Conservation (phyloP, 2,797 vertebrate species). For the Crax fasciolata region DNA sequence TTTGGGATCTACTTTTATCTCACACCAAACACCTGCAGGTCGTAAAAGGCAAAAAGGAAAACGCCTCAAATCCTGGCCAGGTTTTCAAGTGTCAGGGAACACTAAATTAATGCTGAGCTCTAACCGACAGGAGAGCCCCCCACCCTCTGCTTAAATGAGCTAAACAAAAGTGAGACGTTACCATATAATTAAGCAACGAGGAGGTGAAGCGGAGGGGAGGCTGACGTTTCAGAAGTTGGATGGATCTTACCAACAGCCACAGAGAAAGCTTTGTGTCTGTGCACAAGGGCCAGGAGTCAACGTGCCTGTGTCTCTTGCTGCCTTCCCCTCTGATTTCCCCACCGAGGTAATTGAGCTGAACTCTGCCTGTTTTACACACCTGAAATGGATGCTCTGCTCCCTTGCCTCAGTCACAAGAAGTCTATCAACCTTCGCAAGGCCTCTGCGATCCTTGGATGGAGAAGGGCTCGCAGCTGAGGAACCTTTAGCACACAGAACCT, state of each 20-base stretch:
- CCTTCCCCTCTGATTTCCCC: neutral
- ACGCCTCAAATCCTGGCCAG: constrained; percentile 61
- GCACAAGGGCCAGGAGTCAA: neutral
- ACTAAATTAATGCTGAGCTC: constrained; percentile 69
- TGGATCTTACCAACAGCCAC: neutral
- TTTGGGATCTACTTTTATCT: constrained; percentile 85
- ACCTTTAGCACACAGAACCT: constrained; percentile 31
- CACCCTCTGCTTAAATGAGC: constrained; percentile 62
- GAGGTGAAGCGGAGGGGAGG: constrained; percentile 14
- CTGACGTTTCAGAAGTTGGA: neutral
- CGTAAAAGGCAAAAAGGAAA: constrained; percentile 78
- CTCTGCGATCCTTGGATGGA: constrained; percentile 32
- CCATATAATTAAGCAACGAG: constrained; percentile 53
- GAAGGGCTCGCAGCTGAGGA: constrained; percentile 11
- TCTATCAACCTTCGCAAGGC: constrained; percentile 61
- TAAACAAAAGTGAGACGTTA: constrained; percentile 58
- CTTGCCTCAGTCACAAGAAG: constrained; percentile 38
- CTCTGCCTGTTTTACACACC: constrained; percentile 41
- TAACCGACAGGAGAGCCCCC: constrained; percentile 50
- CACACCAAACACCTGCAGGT: constrained; percentile 83
- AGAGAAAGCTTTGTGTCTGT: constrained; percentile 29
- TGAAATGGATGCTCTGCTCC: constrained; percentile 23
- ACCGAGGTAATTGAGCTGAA: constrained; percentile 27
- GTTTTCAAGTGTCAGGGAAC: constrained; percentile 76
- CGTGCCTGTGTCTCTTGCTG: neutral